phyloP scores from a whole-genome alignment of 2,888 invertebrate species.

The Tinea semifulvella region DNA sequence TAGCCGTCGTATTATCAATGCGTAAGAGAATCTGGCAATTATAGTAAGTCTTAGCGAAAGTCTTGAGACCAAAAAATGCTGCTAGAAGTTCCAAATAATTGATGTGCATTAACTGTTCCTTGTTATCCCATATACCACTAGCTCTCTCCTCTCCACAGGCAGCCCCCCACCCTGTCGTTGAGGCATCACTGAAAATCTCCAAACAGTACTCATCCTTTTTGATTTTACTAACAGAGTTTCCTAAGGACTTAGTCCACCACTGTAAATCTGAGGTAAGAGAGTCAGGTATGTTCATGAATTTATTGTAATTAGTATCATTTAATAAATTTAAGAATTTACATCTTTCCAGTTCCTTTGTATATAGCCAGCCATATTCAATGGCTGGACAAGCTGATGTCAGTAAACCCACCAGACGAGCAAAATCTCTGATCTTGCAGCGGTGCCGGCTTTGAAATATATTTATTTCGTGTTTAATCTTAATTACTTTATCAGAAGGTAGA shows the following conservation, averaged over 20 bases:
- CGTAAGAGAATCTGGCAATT: conserved; percentile 17
- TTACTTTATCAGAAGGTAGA: neutral
- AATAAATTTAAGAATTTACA: conserved; percentile 14
- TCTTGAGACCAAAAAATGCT: conserved; percentile 16
- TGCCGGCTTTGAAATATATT: neutral
- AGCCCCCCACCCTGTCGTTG: conserved; percentile 20
- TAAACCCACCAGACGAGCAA: conserved; percentile 16
- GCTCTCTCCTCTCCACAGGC: conserved; percentile 15
- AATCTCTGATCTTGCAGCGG: conserved; percentile 12
- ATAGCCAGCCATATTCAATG: conserved; percentile 16
- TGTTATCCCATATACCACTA: conserved; percentile 17
- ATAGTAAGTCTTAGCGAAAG: conserved; percentile 14
- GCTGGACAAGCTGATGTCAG: conserved; percentile 15
- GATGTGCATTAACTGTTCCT: conserved; percentile 17
- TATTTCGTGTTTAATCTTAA: neutral
- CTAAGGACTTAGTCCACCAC: conserved; percentile 2
- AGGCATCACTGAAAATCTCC: conserved; percentile 19
- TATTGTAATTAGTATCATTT: conserved; percentile 2
- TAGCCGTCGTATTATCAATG: conserved; percentile 21
- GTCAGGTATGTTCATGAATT: neutral
- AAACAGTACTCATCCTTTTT: conserved; percentile 6
- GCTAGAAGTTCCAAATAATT: conserved; percentile 18
- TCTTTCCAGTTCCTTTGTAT: conserved; percentile 17
- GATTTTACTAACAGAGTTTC: neutral
- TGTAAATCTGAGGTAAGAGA: neutral